Evolutionary conservation across 2,888 invertebrate species (phyloP), one percentile per base, ranked within the genome.

Genomic region (Drosophila phalerata): DNA sequence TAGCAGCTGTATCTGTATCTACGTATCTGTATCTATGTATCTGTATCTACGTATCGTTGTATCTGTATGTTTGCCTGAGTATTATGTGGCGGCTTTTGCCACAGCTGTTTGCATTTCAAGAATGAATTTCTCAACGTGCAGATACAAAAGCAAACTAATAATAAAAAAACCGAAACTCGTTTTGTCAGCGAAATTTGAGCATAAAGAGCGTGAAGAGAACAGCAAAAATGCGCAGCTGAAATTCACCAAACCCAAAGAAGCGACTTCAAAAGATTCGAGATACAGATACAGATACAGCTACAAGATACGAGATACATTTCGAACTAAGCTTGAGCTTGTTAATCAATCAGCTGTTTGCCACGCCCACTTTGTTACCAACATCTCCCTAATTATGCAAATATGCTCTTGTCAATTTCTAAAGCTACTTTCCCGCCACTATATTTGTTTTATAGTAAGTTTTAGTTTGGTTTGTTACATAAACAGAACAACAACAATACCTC

Each of bases 41-140:
- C 22, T 70, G 38, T 45, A 52, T 60, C 37, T 63, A 53, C 65
- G 48, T n/a, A 10, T 60, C 34, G 58, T 15, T 69, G 43, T 62
- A 13, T 43, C 40, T 64, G 15, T 65, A 9, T 49, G 28, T 38
- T 17, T 66, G 32, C 15, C 15, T 25, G 47, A 37, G 60, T 61
- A 62, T 47, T 57, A 34, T 70, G 62, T 64, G 64, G 15, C 57
- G 57, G 68, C 63, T 67, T 82, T 69, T 68, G 76, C 48, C 81
- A 84, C 88, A 84, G 84, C 86, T 84, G 84, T 88, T 84, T 86
- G 84, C 84, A 75, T 88, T 84, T 88, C 71, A 84, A 84, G 88
- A 84, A 84, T 84, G 84, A 88, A 84, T 71, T 83, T 86, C 86
- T 79, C 74, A 64, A 66, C 67, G 38, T 61, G 64, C 76, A 61